Evolutionary conservation across 2,797 vertebrate species (phyloP).

Genomic region (Choloepus didactylus): DNA sequence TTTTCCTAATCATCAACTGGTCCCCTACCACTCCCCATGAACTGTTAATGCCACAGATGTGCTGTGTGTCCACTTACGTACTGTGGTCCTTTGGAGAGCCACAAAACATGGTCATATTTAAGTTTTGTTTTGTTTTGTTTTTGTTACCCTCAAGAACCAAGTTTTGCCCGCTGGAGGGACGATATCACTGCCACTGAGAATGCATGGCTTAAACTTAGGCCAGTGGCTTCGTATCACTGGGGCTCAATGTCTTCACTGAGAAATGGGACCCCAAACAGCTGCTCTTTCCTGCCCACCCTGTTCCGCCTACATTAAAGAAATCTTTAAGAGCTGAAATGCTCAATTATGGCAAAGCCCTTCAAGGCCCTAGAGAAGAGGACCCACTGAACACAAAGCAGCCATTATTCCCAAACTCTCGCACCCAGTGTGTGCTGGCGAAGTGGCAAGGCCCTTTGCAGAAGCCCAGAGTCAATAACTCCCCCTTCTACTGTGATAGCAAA

Average conservation of each 20-base stretch:
- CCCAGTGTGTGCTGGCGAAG: not conserved
- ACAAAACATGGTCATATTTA: not conserved
- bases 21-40: not conserved
- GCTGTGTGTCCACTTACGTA: not conserved
- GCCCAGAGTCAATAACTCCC: not conserved
- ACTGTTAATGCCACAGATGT: not conserved
- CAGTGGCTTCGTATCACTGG: not conserved
- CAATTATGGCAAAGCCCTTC: not conserved
- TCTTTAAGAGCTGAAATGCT: slow-evolving; percentile 22
- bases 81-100: not conserved
- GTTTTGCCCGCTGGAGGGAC: not conserved
- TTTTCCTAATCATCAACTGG: not conserved
- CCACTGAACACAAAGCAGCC: slow-evolving; percentile 34
- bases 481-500: not conserved
- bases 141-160: not conserved
- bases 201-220: not conserved
- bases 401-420: not conserved
- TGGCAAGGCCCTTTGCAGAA: slow-evolving; percentile 14
- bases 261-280: not conserved
- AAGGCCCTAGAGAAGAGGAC: not conserved
- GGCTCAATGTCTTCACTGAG: not conserved
- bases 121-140: not conserved
- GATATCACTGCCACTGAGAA: not conserved
- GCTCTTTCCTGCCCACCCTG: not conserved
- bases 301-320: not conserved